Percentiles rank a stretch among this genome's conserved stretches.
Conservation (phyloP, 2,797 vertebrate species). For the Luscinia luscinia region DNA sequence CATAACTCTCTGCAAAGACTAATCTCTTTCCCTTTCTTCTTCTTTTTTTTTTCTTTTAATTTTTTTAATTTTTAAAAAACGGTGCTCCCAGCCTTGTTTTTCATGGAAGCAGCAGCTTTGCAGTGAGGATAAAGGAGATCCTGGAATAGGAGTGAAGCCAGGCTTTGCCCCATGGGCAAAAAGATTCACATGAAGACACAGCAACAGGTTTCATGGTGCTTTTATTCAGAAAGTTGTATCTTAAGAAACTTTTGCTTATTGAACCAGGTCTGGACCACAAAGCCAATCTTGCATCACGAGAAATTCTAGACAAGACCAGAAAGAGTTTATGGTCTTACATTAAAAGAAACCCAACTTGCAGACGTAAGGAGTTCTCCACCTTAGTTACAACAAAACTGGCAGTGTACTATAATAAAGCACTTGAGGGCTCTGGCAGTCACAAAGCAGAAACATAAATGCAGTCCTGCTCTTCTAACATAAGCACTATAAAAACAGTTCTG, state of each 20-base stretch:
- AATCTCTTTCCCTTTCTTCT: neutral
- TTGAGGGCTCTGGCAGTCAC: constrained; percentile 55
- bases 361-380: neutral
- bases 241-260: neutral
- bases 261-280: neutral
- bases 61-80: neutral
- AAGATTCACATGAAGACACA: neutral
- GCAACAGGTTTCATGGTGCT: neutral
- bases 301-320: neutral
- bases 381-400: constrained; percentile 18
- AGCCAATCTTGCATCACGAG: neutral
- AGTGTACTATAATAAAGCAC: constrained; percentile 7
- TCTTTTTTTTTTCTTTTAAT: neutral
- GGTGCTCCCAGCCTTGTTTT: neutral
- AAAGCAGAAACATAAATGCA: constrained; percentile 28
- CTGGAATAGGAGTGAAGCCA: neutral
- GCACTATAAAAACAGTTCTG: constrained; percentile 26
- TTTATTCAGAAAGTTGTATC: neutral
- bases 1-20: neutral
- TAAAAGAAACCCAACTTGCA: neutral
- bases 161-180: neutral
- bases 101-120: neutral
- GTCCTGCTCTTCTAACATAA: constrained; percentile 29
- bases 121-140: neutral
- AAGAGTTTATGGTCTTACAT: neutral